Evolutionary conservation across 2,888 invertebrate species (phyloP).

Genomic region (Eledone cirrhosa): DNA sequence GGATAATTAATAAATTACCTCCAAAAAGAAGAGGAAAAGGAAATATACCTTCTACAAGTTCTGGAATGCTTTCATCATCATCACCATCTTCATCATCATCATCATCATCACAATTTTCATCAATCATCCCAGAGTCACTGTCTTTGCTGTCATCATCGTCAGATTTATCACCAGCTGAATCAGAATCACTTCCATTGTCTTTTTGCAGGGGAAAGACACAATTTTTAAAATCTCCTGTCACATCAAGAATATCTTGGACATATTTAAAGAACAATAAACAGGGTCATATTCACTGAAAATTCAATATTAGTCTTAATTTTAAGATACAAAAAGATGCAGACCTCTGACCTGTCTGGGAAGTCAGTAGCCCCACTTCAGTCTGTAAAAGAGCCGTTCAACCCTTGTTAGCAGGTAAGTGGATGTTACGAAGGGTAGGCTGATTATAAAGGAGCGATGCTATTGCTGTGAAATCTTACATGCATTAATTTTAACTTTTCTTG

Average conservation of each 20-base stretch:
- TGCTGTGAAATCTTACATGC: no score
- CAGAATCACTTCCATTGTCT: conserved; percentile 10
- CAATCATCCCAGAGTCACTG: neutral
- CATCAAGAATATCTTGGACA: neutral
- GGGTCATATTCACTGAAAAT: neutral
- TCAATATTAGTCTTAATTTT: neutral
- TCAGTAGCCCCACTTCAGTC: neutral
- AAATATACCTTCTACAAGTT: no score
- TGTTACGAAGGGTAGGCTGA: no score
- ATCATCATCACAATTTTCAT: conserved; percentile 20
- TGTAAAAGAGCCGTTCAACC: neutral
- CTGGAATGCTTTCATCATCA: conserved; percentile 53
- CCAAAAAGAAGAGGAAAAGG: no score
- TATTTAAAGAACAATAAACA: neutral
- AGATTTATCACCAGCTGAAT: neutral
- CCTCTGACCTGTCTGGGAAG: no score
- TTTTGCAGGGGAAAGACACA: neutral
- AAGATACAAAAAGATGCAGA: neutral
- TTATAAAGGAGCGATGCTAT: no score
- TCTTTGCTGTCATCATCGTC: conserved; percentile 24
- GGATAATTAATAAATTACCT: neutral
- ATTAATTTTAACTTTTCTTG: no score
- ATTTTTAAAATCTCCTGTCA: neutral
- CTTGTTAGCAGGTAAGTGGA: no score
- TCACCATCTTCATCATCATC: conserved; percentile 25